Conservation (phyloP, 2,113 vertebrate species). For the Ciconia maguari region DNA sequence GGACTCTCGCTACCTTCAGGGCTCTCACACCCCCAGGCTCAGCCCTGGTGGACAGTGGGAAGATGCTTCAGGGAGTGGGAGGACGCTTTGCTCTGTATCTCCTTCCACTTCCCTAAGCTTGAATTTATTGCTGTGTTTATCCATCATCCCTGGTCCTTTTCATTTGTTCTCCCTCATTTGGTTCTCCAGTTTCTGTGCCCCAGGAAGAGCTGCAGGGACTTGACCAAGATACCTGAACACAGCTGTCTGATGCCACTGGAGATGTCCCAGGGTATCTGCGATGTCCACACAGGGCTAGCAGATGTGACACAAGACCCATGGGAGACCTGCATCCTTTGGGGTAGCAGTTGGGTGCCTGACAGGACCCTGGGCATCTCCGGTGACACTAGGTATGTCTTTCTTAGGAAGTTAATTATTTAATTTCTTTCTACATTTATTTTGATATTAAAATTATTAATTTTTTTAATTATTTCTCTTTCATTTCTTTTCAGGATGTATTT, state of each 20-base stretch:
- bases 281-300: background rate
- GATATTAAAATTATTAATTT: background rate
- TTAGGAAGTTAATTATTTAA: background rate
- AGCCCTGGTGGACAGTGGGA: background rate
- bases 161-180: background rate
- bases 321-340: background rate
- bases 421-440: background rate
- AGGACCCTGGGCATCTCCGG: background rate
- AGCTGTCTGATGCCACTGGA: background rate
- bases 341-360: background rate
- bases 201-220: background rate
- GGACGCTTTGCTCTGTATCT: background rate
- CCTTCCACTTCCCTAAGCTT: background rate
- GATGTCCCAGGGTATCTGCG: background rate
- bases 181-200: background rate
- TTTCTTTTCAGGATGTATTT: background rate
- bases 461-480: background rate
- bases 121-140: background rate
- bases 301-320: background rate
- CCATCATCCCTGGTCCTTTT: background rate
- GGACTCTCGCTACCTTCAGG: background rate
- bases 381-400: rapidly evolving
- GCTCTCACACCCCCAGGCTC: background rate
- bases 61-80: background rate
- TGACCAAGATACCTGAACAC: background rate